Conservation (phyloP, 1,140 invertebrate genomes). For the Danaus plexippus region DNA sequence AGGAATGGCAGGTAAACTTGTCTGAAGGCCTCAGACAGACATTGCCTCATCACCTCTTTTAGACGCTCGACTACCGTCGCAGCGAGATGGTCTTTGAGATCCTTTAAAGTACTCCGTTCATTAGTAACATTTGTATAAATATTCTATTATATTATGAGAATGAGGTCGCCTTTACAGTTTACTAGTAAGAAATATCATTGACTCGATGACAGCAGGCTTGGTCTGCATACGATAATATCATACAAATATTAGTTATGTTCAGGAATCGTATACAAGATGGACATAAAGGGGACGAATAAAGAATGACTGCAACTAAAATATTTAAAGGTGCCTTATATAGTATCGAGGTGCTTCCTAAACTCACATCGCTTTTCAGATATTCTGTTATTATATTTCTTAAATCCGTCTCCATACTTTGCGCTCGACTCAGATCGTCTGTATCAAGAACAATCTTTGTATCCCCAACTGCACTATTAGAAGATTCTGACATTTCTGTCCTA, state of each 20-base stretch:
- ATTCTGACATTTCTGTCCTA: too few relatives aligned
- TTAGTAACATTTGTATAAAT: too few relatives aligned
- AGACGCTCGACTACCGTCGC: slow-evolving; percentile 34
- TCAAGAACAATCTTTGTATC: slow-evolving; percentile 14
- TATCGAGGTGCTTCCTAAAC: slow-evolving; percentile 1
- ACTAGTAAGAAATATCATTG: background rate
- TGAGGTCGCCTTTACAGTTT: too few relatives aligned
- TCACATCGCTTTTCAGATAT: slow-evolving; percentile 45
- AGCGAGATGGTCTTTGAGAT: slow-evolving; percentile 38
- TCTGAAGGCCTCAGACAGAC: slow-evolving; percentile 33
- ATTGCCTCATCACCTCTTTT: slow-evolving; percentile 27
- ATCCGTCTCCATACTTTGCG: slow-evolving; percentile 25
- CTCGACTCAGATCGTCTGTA: slow-evolving; percentile 28
- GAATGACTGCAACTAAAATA: too few relatives aligned
- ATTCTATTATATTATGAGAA: too few relatives aligned
- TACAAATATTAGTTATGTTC: too few relatives aligned
- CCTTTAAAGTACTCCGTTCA: slow-evolving; percentile 20
- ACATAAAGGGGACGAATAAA: too few relatives aligned
- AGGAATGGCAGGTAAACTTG: slow-evolving; percentile 37
- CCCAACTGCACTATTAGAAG: too few relatives aligned
- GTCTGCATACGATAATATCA: too few relatives aligned
- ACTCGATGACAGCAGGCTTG: background rate
- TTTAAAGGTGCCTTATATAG: too few relatives aligned
- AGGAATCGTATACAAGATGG: too few relatives aligned
- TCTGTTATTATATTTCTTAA: slow-evolving; percentile 29